These are phyloP conservation scores for Calonectris borealis DNA, from an alignment of 2,113 vertebrate species.

Conservation along the genomic window DNA sequence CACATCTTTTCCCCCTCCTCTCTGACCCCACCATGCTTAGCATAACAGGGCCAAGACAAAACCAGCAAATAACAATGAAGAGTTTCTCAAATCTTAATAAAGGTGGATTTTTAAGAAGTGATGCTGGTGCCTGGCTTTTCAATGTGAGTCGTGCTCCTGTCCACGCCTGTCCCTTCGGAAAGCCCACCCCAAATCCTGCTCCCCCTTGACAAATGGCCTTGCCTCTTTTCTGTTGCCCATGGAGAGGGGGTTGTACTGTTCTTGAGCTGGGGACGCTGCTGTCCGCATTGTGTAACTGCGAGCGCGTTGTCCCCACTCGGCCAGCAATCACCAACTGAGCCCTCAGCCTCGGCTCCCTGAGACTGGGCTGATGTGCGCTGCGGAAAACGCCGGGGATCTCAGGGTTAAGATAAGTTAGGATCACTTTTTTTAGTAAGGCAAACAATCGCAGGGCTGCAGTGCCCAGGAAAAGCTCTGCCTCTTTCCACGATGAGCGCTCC, in stretches of 20 bases:
- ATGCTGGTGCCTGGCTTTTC: background rate
- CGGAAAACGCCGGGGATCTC: background rate
- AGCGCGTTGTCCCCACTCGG: background rate
- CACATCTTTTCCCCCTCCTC: background rate
- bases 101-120: background rate
- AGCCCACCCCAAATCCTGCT: background rate
- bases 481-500: constrained; percentile 40
- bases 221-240: background rate
- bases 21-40: background rate
- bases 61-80: background rate
- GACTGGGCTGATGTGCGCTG: background rate
- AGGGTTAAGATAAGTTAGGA: constrained; percentile 33
- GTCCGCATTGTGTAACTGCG: fast-evolving
- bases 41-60: background rate
- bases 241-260: background rate
- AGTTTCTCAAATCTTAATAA: background rate
- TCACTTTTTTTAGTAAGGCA: constrained; percentile 33
- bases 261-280: background rate
- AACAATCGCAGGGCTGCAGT: background rate
- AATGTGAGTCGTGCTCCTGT: fast-evolving
- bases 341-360: background rate
- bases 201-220: background rate
- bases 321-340: fast-evolving
- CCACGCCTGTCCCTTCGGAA: background rate
- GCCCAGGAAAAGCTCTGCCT: constrained; percentile 9